Evolutionary conservation across 1,140 invertebrate genomes (phyloP).

Genomic region (Micrasema minimum): DNA sequence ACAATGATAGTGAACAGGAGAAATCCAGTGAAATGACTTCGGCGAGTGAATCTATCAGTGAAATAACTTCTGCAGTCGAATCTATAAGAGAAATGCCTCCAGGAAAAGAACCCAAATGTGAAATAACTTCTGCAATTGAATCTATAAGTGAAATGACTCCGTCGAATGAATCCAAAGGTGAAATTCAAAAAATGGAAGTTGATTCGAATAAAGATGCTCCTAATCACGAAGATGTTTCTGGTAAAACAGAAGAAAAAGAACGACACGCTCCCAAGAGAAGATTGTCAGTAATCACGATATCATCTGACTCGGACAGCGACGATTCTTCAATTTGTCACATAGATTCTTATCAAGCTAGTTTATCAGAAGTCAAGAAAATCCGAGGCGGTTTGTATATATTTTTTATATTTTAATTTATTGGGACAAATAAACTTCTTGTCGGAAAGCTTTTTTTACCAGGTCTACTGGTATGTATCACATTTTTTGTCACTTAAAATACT

Average conservation of each 20-base stretch:
- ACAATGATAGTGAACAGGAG: not conserved
- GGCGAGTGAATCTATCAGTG: not conserved
- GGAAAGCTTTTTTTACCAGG: no score
- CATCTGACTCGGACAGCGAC: slow-evolving; percentile 61
- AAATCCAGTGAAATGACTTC: slow-evolving; percentile 2
- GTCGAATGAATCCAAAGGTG: not conserved
- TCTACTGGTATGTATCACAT: no score
- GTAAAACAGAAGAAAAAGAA: not conserved
- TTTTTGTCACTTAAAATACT: no score
- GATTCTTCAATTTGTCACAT: slow-evolving; percentile 65
- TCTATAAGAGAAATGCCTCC: no score
- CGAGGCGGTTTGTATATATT: slow-evolving; percentile 54
- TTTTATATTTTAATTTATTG: slow-evolving; percentile 27
- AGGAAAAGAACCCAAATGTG: not conserved
- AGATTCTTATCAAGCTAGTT: slow-evolving; percentile 64
- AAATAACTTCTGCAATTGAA: not conserved
- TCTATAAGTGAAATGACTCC: not conserved
- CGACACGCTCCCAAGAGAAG: slow-evolving; percentile 42
- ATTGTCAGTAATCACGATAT: slow-evolving; percentile 46
- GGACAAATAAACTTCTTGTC: no score
- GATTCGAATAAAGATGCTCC: not conserved
- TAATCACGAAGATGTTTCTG: not conserved
- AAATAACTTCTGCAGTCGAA: not conserved
- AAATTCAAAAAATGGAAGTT: slow-evolving; percentile 1
- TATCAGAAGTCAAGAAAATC: slow-evolving; percentile 64